Conservation (phyloP, 2,888 invertebrate species). For the Drosophila falleni region DNA sequence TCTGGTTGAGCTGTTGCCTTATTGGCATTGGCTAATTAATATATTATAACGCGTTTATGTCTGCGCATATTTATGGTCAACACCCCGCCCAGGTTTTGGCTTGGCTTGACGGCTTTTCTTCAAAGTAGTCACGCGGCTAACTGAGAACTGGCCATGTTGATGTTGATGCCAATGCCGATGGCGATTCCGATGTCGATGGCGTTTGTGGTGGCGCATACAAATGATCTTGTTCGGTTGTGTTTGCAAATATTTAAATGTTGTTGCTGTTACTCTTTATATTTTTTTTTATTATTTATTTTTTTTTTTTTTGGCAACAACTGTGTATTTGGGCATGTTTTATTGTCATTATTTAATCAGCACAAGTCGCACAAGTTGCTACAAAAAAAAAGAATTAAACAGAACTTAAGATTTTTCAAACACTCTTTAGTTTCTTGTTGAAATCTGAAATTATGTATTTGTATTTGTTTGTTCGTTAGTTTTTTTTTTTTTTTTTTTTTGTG, state of each 20-base stretch:
- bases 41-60: conserved; percentile 46
- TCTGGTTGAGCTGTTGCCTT: conserved; percentile 7
- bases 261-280: background rate
- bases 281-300: background rate
- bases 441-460: conserved; percentile 43
- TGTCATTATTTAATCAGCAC: conserved; percentile 80
- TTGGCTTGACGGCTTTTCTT: conserved; percentile 69
- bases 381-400: conserved; percentile 58
- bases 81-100: conserved; percentile 52
- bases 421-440: conserved; percentile 29
- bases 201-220: conserved; percentile 59
- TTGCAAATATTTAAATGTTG: conserved; percentile 67
- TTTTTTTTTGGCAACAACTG: conserved; percentile 28
- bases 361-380: conserved; percentile 65
- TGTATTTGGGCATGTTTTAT: conserved; percentile 70
- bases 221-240: conserved; percentile 45
- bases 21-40: conserved; percentile 61
- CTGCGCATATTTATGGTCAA: conserved; percentile 68
- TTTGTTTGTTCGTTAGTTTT: conserved; percentile 10
- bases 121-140: conserved; percentile 73
- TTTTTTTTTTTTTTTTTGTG: conserved; percentile 44
- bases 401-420: conserved; percentile 32
- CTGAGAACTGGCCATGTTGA: conserved; percentile 41
- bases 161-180: conserved; percentile 35
- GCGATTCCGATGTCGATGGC: conserved; percentile 14